Evolutionary conservation across 2,888 invertebrate species (phyloP), one percentile per base, ranked within the genome.

Genomic region (Cactoblastis cactorum): DNA sequence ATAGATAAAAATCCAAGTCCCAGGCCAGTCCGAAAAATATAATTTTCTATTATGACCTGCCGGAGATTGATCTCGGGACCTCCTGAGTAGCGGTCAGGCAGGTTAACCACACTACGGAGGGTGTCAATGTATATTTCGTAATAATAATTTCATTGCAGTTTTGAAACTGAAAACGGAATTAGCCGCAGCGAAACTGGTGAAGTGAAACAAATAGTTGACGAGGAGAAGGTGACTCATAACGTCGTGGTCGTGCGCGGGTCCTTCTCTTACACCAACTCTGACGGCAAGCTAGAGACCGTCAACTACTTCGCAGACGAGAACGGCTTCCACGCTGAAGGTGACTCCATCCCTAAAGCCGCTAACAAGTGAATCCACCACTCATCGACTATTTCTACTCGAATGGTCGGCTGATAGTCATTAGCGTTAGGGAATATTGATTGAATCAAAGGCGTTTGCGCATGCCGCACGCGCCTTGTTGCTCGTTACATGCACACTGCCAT

Each of bases 251-350:
- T 92, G 18, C 91, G 91, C 54, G 94, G 94, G n/a, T 76, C 83
- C 1, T 93, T 86, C 79, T 76, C 87, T 0, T 93, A 92, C 80
- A 75, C 80, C 2, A 81, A 90, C 51, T 73, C 81, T 0, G 91
- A 92, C 1, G 93, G 93, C 55, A 84, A 85, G 9, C 73, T 77
- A 2, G 89, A 91, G 57, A 67, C 71, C 22, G 57, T 92, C 58
- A 86, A 68, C 46, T 93, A 92, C 80, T 71, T 67, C 53, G 93
- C 93, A 45, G 93, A 93, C 59, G 93, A 93, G 74, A 91, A 75
- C 57, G 94, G 93, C 54, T 94, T 82, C 90, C 91, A 90, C 56
- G 90, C 93, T 1, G 88, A 91, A 43, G 92, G 93, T 39, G 84
- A 85, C 0, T 92, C 92, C 73, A 73, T 93, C 65, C 93, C 93